Evolutionary conservation across 2,888 invertebrate species (phyloP).

Genomic region (Didymodactylos carnosus): DNA sequence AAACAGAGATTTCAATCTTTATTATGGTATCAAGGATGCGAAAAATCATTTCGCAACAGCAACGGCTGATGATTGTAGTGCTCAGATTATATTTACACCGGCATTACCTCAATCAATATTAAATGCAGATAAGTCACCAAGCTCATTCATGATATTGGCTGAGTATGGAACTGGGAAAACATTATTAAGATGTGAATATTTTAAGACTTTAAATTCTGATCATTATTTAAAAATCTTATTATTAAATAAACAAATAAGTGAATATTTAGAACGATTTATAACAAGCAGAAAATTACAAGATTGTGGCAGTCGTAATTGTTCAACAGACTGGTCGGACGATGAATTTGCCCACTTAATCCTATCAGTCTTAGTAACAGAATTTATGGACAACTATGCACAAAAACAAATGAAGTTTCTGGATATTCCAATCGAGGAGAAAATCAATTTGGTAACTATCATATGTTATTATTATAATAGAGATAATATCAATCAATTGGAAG

Average conservation of each 20-base stretch:
- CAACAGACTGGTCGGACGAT: background rate
- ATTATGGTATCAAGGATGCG: background rate
- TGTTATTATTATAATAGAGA: background rate
- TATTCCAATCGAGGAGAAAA: background rate
- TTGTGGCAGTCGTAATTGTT: background rate
- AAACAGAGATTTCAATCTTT: background rate
- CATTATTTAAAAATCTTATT: background rate
- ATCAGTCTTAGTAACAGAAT: background rate
- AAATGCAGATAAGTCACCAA: background rate
- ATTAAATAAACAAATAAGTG: background rate
- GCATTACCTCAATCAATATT: background rate
- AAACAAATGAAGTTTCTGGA: background rate
- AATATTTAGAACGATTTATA: background rate
- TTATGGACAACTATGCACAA: background rate
- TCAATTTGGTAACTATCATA: background rate
- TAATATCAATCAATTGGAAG: background rate
- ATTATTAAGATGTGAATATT: background rate
- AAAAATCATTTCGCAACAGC: background rate
- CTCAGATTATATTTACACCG: background rate
- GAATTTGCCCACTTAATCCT: background rate
- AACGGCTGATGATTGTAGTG: background rate
- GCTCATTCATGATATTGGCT: background rate
- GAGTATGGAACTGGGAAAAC: background rate
- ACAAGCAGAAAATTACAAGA: background rate
- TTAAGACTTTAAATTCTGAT: background rate